A percentile compares a stretch with the other conserved stretches of the same genome.
These are phyloP conservation scores for Ancistrus triradiatus DNA, from an alignment of 2,113 vertebrate genomes.

Conservation along the genomic window DNA sequence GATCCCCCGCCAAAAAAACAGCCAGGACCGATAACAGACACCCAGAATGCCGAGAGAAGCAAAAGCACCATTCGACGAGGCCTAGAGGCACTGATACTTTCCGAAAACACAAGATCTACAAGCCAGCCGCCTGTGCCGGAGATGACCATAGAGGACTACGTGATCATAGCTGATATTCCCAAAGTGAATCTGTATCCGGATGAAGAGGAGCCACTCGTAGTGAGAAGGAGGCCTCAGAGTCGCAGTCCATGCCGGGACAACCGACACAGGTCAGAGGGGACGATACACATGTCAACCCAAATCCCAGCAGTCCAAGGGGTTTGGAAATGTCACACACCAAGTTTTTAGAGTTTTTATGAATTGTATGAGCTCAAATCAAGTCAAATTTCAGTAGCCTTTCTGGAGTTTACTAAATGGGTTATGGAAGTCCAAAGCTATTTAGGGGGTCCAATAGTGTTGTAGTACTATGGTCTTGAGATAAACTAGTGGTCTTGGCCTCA, in stretches of 20 bases:
- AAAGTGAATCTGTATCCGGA: conserved; percentile 75
- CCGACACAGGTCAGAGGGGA: conserved; percentile 76
- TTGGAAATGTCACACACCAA: no score
- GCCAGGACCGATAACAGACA: conserved; percentile 35
- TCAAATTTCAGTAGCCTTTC: no score
- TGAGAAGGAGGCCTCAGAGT: conserved; percentile 69
- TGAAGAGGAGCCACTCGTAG: conserved; percentile 58
- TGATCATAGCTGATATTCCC: conserved; percentile 83
- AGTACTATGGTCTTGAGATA: no score
- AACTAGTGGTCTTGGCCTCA: no score
- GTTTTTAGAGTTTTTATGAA: no score
- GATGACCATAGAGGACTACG: conserved; percentile 86
- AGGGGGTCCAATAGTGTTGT: no score
- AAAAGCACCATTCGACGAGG: conserved; percentile 61
- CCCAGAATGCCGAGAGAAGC: conserved; percentile 48
- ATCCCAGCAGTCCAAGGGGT: no score
- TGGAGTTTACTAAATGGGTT: no score
- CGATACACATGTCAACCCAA: no score
- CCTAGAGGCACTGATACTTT: conserved; percentile 57
- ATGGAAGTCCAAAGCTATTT: no score
- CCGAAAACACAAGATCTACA: conserved; percentile 49
- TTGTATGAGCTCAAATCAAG: no score
- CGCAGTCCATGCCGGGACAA: conserved; percentile 84
- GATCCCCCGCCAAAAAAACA: conserved; percentile 49
- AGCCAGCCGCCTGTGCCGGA: conserved; percentile 44